Evolutionary conservation across 1,140 invertebrate genomes (phyloP), one percentile per base, ranked within the genome.

Genomic region (Papilio helenus): DNA sequence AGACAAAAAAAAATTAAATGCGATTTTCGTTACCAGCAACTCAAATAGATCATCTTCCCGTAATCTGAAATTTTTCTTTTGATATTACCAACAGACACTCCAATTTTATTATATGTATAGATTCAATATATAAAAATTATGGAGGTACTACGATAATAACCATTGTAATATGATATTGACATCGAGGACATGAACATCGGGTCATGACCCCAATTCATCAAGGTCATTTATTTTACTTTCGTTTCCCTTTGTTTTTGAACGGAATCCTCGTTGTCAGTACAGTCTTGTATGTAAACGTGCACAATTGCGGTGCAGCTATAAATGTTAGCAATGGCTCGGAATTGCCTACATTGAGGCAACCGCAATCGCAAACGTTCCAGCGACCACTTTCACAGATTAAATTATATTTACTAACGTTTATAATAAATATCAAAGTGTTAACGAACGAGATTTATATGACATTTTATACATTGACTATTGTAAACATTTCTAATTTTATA

Each of bases 331-430:
- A 29, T 65, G 61, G 61, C 61, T 29, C 61, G 61, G 72, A 74
- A 74, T 74, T 74, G 72, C 72, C 72, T 74, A 74, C 20, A 49
- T 46, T 51, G 44, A 46, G 44, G 42, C 20, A 26, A 29, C 72
- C 72, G 46, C 42, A 46, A 74, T 74, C 44, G 72, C 72, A 46
- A 74, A 23, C 72, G 72, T 74, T 74, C 39, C 72, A 46, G 44
- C 72, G 23, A 49, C 72, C 39, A 74, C 46, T 74, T 74, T 74
- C 72, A 49, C 72, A 74, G 72, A 49, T 74, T 49, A 74, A 74
- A 74, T 74, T 74, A 74, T 46, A 74, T 74, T 74, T 23, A 51
- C 39, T 74, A 49, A 26, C 72, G 39, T 74, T 74, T 49, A 74
- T 26, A 29, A 49, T 14, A 46, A 49, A 74, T 74, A 29, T 49